A percentile compares a stretch with the other conserved stretches of the same genome.
Conservation (phyloP, 2,888 invertebrate species). For the Terebella lapidaria region DNA sequence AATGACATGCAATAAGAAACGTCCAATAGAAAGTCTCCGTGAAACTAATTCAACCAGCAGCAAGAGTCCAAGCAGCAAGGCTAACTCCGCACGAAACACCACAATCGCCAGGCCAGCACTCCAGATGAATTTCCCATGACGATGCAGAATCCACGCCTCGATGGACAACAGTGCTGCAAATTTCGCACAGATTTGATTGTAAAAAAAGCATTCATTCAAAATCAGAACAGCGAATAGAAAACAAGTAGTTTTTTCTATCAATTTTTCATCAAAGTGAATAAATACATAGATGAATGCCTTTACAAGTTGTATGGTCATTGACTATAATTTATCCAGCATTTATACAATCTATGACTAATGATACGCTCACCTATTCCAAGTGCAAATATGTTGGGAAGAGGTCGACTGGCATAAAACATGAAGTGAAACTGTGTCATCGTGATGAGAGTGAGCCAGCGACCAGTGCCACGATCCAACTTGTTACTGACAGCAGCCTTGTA, state of each 20-base stretch:
- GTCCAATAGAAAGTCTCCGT: conserved; percentile 63
- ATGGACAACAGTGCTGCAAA: conserved; percentile 77
- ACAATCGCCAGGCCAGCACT: conserved; percentile 82
- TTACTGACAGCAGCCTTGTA: conserved; percentile 71
- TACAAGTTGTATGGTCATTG: no score
- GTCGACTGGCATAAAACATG: conserved; percentile 90
- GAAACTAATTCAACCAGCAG: conserved; percentile 73
- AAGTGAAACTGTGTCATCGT: conserved; percentile 95
- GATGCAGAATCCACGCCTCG: conserved; percentile 76
- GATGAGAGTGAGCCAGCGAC: conserved; percentile 58
- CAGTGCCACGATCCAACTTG: conserved; percentile 72
- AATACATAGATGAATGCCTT: no score
- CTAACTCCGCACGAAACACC: conserved; percentile 85
- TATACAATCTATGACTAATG: no score
- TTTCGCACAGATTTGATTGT: no score
- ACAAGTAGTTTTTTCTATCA: no score
- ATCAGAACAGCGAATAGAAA: no score
- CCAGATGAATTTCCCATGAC: conserved; percentile 71
- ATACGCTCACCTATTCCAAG: background rate
- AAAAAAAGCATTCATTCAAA: no score
- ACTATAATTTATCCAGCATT: no score
- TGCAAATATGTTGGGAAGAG: conserved; percentile 92
- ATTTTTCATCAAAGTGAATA: no score
- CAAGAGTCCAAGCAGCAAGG: conserved; percentile 75
- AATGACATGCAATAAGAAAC: conserved; percentile 44